phyloP scores from a whole-genome alignment of 2,113 vertebrate species.

The Nycticorax nycticorax region DNA sequence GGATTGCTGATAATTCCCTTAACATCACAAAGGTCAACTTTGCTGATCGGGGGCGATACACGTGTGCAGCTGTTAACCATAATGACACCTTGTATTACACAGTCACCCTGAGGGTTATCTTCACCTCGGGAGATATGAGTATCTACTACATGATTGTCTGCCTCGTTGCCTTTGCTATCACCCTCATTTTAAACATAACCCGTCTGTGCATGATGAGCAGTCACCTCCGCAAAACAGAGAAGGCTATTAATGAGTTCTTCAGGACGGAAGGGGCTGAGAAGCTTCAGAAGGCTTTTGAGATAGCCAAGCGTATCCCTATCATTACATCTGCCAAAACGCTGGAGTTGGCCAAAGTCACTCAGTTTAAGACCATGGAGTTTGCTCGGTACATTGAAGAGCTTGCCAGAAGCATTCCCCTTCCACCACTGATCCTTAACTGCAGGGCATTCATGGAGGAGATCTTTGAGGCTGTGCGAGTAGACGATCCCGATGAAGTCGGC shows the following conservation, averaged over 20 bases:
- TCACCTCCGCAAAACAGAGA: slow-evolving; percentile 92
- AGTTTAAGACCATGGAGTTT: slow-evolving; percentile 94
- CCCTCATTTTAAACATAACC: slow-evolving; percentile 88
- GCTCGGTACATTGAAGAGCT: slow-evolving; percentile 94
- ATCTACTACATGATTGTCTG: slow-evolving; percentile 91
- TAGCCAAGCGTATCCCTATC: slow-evolving; percentile 94
- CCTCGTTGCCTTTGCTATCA: slow-evolving; percentile 88
- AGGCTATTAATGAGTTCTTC: slow-evolving; percentile 96
- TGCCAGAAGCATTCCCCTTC: slow-evolving; percentile 91
- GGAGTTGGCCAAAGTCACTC: slow-evolving; percentile 92
- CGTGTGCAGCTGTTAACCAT: slow-evolving; percentile 68
- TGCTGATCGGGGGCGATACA: slow-evolving; percentile 90
- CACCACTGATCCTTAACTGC: slow-evolving; percentile 91
- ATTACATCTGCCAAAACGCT: slow-evolving; percentile 90
- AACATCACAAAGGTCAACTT: slow-evolving; percentile 90
- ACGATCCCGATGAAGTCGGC: slow-evolving; percentile 69
- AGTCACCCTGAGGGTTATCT: slow-evolving; percentile 86
- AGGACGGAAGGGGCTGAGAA: slow-evolving; percentile 92
- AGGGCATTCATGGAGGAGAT: slow-evolving; percentile 79
- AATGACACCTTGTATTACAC: slow-evolving; percentile 76
- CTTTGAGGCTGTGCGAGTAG: slow-evolving; percentile 79
- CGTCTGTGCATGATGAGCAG: slow-evolving; percentile 94
- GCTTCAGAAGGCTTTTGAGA: slow-evolving; percentile 93
- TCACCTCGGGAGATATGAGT: slow-evolving; percentile 88
- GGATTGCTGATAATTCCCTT: slow-evolving; percentile 76